These are phyloP conservation scores for Mirounga angustirostris DNA, from an alignment of 2,113 vertebrate genomes.

Conservation along the genomic window DNA sequence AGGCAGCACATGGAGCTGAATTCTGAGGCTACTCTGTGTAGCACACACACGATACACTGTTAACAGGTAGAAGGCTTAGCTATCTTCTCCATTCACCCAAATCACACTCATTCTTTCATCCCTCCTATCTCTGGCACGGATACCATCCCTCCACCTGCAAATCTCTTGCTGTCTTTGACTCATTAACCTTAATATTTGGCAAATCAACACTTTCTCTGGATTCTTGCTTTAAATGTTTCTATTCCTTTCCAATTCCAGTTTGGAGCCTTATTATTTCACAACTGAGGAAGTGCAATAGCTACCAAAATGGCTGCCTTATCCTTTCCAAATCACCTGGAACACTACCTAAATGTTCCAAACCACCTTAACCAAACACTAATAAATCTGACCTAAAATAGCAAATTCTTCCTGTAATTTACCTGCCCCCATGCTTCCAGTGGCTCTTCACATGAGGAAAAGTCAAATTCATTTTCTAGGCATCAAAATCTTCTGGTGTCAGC, in stretches of 20 bases:
- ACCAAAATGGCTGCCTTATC: not conserved
- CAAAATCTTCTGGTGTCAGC: not conserved
- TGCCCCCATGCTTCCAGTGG: not conserved
- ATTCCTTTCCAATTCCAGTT: not conserved
- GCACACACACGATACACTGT: not conserved
- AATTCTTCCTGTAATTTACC: not conserved
- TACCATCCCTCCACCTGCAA: not conserved
- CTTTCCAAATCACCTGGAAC: not conserved
- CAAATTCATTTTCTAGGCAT: slow-evolving; percentile 21
- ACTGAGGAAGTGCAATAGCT: not conserved
- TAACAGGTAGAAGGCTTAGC: not conserved
- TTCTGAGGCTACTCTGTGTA: not conserved
- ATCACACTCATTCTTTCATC: not conserved
- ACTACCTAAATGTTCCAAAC: not conserved
- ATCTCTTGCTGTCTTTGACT: not conserved
- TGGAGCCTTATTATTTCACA: not conserved
- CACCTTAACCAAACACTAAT: not conserved
- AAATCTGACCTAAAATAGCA: not conserved
- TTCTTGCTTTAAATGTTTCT: slow-evolving; percentile 17
- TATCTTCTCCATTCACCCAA: not conserved
- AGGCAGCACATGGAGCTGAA: not conserved
- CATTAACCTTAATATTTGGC: not conserved
- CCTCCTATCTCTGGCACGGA: not conserved
- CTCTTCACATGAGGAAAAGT: not conserved
- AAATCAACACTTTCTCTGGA: not conserved